Evolutionary conservation across 2,797 vertebrate species (phyloP).

Genomic region (Rhabdophis nuchalis): DNA sequence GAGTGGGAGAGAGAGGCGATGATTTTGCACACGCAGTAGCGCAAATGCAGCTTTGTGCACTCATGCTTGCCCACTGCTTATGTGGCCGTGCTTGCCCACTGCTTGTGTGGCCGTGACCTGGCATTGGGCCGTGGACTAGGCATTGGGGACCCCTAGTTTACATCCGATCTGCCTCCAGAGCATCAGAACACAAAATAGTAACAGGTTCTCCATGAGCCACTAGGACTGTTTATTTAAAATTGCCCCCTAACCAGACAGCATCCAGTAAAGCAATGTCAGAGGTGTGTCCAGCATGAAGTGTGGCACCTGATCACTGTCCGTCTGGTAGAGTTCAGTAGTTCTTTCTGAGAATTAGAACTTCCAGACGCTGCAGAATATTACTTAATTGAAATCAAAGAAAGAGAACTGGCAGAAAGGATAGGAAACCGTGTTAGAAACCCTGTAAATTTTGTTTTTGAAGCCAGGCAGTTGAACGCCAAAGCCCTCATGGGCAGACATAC

Average conservation of each 20-base stretch:
- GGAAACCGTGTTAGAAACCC: background rate
- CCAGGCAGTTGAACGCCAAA: background rate
- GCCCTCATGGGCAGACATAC: background rate
- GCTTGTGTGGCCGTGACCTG: background rate
- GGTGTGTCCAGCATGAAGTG: background rate
- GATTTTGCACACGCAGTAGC: background rate
- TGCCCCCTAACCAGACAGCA: background rate
- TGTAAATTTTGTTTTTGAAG: background rate
- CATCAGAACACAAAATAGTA: background rate
- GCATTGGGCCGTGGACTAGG: background rate
- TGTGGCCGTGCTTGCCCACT: background rate
- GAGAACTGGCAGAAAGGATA: background rate
- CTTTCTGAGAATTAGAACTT: background rate
- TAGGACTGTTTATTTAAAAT: background rate
- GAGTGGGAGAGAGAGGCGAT: background rate
- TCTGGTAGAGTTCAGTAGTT: background rate
- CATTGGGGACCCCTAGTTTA: background rate
- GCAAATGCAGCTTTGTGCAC: background rate
- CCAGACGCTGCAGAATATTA: background rate
- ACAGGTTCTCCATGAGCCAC: background rate
- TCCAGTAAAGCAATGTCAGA: background rate
- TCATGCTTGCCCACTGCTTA: background rate
- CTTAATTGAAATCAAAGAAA: background rate
- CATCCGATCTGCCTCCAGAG: background rate
- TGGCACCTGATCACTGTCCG: background rate